Conservation (phyloP, 2,888 invertebrate genomes). For the Bhutanitis thaidina region DNA sequence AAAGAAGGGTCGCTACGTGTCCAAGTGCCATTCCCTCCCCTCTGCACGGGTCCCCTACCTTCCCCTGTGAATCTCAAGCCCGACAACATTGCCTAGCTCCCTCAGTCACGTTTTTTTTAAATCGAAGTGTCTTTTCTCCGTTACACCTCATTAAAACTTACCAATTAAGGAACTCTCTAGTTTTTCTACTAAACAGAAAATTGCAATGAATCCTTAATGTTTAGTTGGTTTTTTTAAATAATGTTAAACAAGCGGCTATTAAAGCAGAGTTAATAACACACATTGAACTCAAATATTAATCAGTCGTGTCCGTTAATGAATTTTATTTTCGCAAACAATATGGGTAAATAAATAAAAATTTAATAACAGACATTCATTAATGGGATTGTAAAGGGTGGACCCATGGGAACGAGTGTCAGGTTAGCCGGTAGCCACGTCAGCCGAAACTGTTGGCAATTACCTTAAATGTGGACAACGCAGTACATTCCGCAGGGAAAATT, state of each 20-base stretch:
- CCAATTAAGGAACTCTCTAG: constrained; percentile 15
- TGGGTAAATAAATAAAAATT: constrained; percentile 49
- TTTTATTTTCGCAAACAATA: constrained; percentile 17
- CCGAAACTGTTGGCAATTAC: constrained; percentile 76
- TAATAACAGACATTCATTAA: constrained; percentile 74
- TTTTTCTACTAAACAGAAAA: constrained; percentile 8
- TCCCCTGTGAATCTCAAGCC: constrained; percentile 62
- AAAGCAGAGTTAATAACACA: constrained; percentile 5
- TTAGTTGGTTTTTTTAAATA: background rate
- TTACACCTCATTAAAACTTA: constrained; percentile 26
- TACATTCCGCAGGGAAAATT: constrained; percentile 68
- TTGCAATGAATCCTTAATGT: constrained; percentile 37
- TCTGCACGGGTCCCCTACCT: constrained; percentile 38
- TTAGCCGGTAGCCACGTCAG: constrained; percentile 69
- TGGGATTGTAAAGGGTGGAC: constrained; percentile 72
- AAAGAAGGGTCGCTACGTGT: constrained; percentile 58
- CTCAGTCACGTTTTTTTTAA: constrained; percentile 44
- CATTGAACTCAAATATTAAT: constrained; percentile 17
- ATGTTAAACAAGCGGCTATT: background rate
- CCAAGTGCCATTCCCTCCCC: constrained; percentile 53
- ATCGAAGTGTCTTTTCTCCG: constrained; percentile 44
- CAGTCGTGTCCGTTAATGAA: constrained; percentile 11
- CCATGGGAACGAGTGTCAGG: constrained; percentile 67
- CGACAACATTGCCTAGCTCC: constrained; percentile 53
- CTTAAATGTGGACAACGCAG: constrained; percentile 77